phyloP scores from a whole-genome alignment of 1,140 invertebrate species.

The Pogonomyrmex californicus region DNA sequence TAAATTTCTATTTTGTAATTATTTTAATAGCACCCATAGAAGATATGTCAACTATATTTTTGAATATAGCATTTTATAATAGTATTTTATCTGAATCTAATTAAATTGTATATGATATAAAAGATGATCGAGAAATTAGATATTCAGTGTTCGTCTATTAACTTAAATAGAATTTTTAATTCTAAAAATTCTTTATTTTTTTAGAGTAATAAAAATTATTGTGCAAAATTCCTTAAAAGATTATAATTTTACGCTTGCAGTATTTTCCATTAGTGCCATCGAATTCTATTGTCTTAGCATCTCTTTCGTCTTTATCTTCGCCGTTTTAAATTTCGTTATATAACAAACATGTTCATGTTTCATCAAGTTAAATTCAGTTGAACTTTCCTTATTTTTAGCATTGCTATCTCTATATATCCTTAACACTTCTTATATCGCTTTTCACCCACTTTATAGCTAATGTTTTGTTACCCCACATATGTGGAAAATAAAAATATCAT shows the following conservation, averaged over 20 bases:
- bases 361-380: background rate
- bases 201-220: background rate
- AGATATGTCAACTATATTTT: background rate
- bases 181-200: background rate
- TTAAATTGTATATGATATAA: background rate
- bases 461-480: background rate
- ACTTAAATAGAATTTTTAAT: background rate
- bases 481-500: background rate
- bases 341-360: background rate
- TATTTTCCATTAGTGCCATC: background rate
- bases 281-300: background rate
- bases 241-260: background rate
- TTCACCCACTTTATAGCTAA: background rate
- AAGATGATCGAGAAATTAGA: background rate
- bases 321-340: background rate
- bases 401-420: background rate
- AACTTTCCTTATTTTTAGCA: slow-evolving; percentile 1
- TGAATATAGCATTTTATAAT: background rate
- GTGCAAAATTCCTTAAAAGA: background rate
- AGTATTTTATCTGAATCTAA: background rate
- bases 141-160: background rate
- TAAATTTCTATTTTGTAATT: slow-evolving; percentile 11
- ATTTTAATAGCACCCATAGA: background rate
- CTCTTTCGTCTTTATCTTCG: background rate
- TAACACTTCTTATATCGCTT: background rate